Evolutionary conservation across 2,888 invertebrate species (phyloP).

Genomic region (Polymixis lichenea): DNA sequence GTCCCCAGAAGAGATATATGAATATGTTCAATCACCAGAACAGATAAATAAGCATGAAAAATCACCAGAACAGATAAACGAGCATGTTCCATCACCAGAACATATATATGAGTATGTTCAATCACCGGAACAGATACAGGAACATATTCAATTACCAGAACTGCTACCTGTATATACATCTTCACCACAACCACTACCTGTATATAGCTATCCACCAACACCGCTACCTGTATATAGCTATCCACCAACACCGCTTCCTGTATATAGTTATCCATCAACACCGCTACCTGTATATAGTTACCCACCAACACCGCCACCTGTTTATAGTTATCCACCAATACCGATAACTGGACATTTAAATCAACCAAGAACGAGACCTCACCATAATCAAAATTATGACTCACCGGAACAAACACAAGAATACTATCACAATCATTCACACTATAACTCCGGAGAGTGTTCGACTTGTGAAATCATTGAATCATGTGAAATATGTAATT

Average conservation of each 20-base stretch:
- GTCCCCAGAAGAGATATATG: neutral
- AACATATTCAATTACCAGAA: neutral
- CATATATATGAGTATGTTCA: too few relatives aligned
- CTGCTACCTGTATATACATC: neutral
- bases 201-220: neutral
- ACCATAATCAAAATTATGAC: neutral
- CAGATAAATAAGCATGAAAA: neutral
- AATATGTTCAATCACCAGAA: neutral
- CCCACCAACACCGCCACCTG: neutral
- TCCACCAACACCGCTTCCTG: neutral
- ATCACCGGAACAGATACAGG: neutral
- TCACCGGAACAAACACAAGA: neutral
- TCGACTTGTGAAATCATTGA: constrained; percentile 20
- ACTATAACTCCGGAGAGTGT: constrained; percentile 8
- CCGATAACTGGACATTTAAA: neutral
- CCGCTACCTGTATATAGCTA: neutral
- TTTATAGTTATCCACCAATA: neutral
- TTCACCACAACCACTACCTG: neutral
- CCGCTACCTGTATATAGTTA: neutral
- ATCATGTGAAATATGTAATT: constrained; percentile 20
- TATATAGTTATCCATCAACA: neutral
- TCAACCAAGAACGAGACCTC: neutral
- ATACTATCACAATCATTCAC: neutral
- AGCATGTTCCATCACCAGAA: neutral
- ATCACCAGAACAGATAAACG: neutral